Base-by-base conservation (phyloP, 2,888 invertebrate species). In the Tolmerus cingulatus region DNA sequence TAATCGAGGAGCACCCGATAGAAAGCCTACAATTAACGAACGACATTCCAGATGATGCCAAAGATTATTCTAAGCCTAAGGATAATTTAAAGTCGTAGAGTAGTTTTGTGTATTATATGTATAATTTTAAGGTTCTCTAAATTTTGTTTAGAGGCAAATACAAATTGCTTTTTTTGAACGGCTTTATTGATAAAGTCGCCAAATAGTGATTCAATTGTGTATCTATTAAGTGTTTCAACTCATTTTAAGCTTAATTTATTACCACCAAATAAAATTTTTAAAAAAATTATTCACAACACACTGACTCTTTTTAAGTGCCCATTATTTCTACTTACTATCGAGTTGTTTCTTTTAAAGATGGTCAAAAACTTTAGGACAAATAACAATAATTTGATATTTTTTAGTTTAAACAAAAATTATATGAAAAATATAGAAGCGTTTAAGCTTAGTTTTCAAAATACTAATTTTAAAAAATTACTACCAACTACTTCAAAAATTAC, bases 1-100 rank as follows among this genome's bases (percentile, higher is more conserved):
- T 92, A 89, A 88, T 91, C 90, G 92, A 92, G 90, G 92, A 92
- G 90, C 92, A 87, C 81, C 88, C 88, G 89, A 88, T 81, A 27
- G 86, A 57, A 78, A 84, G 87, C 34, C 46, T 9, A 9, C 78
- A 66, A 66, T 66, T 23, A 43, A 16, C 90, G 90, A 91, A 91
- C 89, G 91, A 89, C 89, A 90, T 89, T 90, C 90, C 90, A 90
- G 91, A 90, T 90, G 91, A 87, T 89, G 88, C 87, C 88, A 91
- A 91, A 90, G 89, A 85, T 46, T 51, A 51, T 51, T 40, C 40
- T 84, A 74, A 74, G 40, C 14, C 23, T 46, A 85, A 46, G 43
- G n/a, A 16, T 85, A 74, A 74, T 84, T 27, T 66, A 66, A 84
- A 37, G 5, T 66, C 66, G 23, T 66, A 66, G 66, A 9, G 1